These are phyloP conservation scores for Gulo gulo DNA, from an alignment of 2,113 vertebrate genomes.

Conservation along the genomic window DNA sequence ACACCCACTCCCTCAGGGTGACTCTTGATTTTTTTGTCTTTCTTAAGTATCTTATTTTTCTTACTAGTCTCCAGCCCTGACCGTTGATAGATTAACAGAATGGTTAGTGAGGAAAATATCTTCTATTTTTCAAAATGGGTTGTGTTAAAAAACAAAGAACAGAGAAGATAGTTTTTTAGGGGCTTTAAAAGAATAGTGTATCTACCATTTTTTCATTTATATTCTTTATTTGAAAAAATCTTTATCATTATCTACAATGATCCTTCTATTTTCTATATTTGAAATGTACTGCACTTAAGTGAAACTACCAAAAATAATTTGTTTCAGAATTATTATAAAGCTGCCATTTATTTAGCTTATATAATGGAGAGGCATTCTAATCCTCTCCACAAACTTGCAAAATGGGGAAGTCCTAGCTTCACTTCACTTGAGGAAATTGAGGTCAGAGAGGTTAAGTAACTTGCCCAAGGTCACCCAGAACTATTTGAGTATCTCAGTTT, in stretches of 20 bases:
- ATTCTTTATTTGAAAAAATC: constrained; percentile 17
- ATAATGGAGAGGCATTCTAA: not conserved
- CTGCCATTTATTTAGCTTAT: not conserved
- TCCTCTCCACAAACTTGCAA: not conserved
- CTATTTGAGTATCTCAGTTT: not conserved
- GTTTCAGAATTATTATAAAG: constrained; percentile 37
- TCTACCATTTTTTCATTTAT: constrained; percentile 12
- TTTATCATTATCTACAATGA: not conserved
- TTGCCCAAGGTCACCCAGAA: not conserved
- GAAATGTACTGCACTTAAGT: not conserved
- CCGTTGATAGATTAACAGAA: not conserved
- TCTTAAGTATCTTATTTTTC: not conserved
- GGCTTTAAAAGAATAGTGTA: not conserved
- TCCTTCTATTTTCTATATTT: not conserved
- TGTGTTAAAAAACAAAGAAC: not conserved
- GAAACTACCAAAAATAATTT: not conserved
- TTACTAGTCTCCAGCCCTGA: not conserved
- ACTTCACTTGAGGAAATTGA: not conserved
- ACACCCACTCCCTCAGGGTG: not conserved
- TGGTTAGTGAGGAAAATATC: not conserved
- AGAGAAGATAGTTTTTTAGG: not conserved
- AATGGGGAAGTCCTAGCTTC: not conserved
- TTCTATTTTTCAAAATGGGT: not conserved
- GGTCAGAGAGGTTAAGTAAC: constrained; percentile 25
- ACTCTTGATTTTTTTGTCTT: not conserved